Evolutionary conservation across 2,797 vertebrate genomes (phyloP).

Genomic region (Pygocentrus nattereri): DNA sequence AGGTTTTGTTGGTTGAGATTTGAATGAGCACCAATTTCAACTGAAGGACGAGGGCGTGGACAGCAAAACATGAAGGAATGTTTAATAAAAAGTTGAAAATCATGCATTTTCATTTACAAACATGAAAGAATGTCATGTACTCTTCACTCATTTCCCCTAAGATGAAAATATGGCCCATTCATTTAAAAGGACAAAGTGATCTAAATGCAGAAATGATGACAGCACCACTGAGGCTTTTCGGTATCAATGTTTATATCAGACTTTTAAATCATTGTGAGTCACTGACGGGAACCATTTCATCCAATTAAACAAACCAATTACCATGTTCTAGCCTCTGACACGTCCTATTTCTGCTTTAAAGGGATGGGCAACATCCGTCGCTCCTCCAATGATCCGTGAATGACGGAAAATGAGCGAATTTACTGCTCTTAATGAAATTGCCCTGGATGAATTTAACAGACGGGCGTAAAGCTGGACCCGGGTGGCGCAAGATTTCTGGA

Average conservation of each 20-base stretch:
- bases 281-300: constrained; percentile 32
- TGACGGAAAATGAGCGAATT: constrained; percentile 43
- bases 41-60: not conserved
- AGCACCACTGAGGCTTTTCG: not conserved
- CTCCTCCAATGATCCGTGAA: constrained; percentile 40
- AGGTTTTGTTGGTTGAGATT: not conserved
- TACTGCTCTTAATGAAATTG: constrained; percentile 49
- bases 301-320: constrained; percentile 41
- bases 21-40: not conserved
- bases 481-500: not conserved
- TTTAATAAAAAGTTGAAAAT: too few species aligned
- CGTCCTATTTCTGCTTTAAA: constrained; percentile 41
- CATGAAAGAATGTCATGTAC: not conserved
- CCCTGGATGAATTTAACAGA: constrained; percentile 31
- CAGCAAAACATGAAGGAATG: too few species aligned
- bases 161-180: not conserved
- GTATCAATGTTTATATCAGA: constrained; percentile 18
- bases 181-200: not conserved
- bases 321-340: constrained; percentile 23
- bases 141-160: not conserved
- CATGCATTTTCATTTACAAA: too few species aligned
- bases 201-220: not conserved
- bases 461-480: not conserved
- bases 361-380: constrained; percentile 6
- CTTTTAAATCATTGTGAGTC: constrained; percentile 21